Evolutionary conservation across 1,140 invertebrate genomes (phyloP).

Genomic region (Diprion similis): DNA sequence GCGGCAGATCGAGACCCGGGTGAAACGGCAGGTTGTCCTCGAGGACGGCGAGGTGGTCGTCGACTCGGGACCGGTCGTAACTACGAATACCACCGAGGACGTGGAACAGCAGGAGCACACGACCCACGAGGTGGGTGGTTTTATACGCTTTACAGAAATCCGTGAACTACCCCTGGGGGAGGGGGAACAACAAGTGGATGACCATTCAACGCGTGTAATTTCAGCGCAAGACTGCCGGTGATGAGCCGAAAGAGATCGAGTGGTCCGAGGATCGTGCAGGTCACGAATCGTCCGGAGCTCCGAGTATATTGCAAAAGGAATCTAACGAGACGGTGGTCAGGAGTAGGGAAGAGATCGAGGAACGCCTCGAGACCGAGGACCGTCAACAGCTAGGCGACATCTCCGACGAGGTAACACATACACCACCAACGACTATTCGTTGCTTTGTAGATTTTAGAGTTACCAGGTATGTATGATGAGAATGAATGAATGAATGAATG

Average conservation of each 20-base stretch:
- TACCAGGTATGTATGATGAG: no score
- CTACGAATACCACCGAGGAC: constrained; percentile 88
- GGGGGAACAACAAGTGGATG: constrained; percentile 31
- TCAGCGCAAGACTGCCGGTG: constrained; percentile 57
- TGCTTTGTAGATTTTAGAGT: no score
- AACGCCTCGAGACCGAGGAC: constrained; percentile 82
- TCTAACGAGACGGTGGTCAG: constrained; percentile 79
- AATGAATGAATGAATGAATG: no score
- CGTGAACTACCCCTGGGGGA: no score
- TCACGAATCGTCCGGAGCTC: constrained; percentile 67
- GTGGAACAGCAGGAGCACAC: constrained; percentile 86
- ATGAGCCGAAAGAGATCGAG: constrained; percentile 64
- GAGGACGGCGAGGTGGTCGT: constrained; percentile 90
- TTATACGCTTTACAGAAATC: not conserved
- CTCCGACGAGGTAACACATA: constrained; percentile 81
- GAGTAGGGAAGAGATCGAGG: constrained; percentile 83
- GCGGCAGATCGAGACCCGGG: constrained; percentile 86
- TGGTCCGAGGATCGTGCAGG: constrained; percentile 65
- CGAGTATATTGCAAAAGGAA: constrained; percentile 72
- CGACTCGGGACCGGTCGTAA: constrained; percentile 87
- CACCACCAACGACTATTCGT: not conserved
- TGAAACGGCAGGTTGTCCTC: constrained; percentile 86
- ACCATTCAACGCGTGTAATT: constrained; percentile 48
- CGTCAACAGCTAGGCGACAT: constrained; percentile 82
- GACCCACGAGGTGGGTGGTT: constrained; percentile 76